Base-by-base conservation (phyloP, 2,113 vertebrate genomes). In the Hymenochirus boettgeri region DNA sequence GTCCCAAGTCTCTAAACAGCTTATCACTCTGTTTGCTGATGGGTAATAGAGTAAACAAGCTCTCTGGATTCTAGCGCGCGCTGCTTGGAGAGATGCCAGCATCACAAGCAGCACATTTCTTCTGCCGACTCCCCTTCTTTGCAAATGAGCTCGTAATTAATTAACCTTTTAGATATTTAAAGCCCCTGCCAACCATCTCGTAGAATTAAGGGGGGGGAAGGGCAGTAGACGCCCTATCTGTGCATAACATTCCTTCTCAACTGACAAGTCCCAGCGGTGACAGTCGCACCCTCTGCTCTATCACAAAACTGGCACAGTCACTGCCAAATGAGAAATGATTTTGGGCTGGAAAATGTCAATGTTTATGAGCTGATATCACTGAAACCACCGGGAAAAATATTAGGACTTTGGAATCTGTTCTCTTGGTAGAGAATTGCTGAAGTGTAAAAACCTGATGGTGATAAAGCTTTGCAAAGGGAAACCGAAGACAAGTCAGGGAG, bases 341-440 rank as follows among this genome's bases (percentile, higher is more conserved):
- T 35, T 67, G 39, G 47, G 18, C 45, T 57, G 59, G 57, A n/a
- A 69, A 69, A 60, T 69, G 65, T 69, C 65, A 69, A 47, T 57
- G 53, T 60, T 69, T 69, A 67, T 51, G 47, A 59, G 65, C 65
- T 24, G 65, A 52, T 69, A 69, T 60, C 57, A 60, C 8, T 45
- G 33, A 54, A 53, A 37, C 65, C 65, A 60, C 65, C 56, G 65
- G 65, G 65, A 67, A 10, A 22, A 24, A 45, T 24, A 35, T 19
- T 5, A 4, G 33, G 25, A 52, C 3, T 13, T 22, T 27, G 56
- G 47, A 67, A 52, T 59, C 55, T 52, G 56, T 19, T 59, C 64
- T 25, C 10, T 27, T 55, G 26, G 27, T 21, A 37, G n/a, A 53
- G 65, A 69, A 69, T 13, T 69, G 65, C 65, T 69, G 65, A 69